Conservation (phyloP, 2,888 invertebrate species). For the Drosophila planitibia region DNA sequence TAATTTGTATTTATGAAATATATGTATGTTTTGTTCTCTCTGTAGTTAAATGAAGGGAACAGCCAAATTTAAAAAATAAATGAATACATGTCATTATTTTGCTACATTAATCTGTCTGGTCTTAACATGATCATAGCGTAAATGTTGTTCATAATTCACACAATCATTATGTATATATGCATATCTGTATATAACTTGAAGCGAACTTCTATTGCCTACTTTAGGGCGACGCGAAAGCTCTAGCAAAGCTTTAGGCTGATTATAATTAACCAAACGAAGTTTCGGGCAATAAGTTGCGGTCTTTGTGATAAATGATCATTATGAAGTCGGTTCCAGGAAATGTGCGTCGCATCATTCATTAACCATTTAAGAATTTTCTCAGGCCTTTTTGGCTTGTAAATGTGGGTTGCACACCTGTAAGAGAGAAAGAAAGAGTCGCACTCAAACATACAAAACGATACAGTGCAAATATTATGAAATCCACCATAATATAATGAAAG, state of each 20-base stretch:
- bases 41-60: neutral
- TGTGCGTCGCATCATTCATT: slow-evolving; percentile 65
- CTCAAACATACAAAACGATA: slow-evolving; percentile 17
- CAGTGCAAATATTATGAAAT: slow-evolving; percentile 78
- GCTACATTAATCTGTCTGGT: neutral
- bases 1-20: neutral
- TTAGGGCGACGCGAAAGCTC: slow-evolving; percentile 31
- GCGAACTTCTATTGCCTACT: slow-evolving; percentile 22
- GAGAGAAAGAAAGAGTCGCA: slow-evolving; percentile 45
- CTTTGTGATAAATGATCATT: slow-evolving; percentile 25
- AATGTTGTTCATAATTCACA: neutral
- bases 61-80: neutral
- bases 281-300: slow-evolving; percentile 27
- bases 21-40: neutral
- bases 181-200: neutral
- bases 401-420: slow-evolving; percentile 76
- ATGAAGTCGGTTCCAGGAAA: slow-evolving; percentile 63
- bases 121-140: neutral
- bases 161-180: neutral
- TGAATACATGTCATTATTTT: neutral
- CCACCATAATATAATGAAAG: slow-evolving; percentile 60
- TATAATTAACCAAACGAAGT: neutral
- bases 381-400: slow-evolving; percentile 50
- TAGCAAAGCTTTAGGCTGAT: slow-evolving; percentile 20
- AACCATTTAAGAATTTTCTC: slow-evolving; percentile 66